phyloP scores from a whole-genome alignment of 2,888 invertebrate species.

The Thymelicus acteon region DNA sequence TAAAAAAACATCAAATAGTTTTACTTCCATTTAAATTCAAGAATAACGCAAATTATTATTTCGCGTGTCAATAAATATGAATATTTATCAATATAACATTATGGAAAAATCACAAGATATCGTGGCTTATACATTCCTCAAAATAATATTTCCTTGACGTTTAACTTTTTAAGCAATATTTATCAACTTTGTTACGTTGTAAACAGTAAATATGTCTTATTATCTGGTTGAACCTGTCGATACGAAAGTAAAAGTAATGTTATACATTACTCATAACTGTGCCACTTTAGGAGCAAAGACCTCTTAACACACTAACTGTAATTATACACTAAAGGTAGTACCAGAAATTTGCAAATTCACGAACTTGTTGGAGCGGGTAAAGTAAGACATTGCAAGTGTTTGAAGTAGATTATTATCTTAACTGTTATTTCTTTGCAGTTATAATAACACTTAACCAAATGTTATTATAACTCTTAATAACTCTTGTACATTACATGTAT shows the following conservation, averaged over 20 bases:
- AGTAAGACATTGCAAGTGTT: neutral
- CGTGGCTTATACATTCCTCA: neutral
- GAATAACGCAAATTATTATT: no score
- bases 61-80: no score
- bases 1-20: no score
- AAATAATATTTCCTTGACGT: neutral
- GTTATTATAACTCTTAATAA: no score
- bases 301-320: conserved; percentile 36
- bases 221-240: conserved; percentile 33
- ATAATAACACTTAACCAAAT: no score
- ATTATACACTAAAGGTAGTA: conserved; percentile 28
- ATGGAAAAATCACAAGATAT: no score
- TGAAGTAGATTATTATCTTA: neutral
- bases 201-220: conserved; percentile 32
- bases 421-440: neutral
- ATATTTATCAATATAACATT: no score
- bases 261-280: conserved; percentile 34
- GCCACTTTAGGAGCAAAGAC: conserved; percentile 36
- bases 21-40: no score
- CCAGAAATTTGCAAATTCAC: conserved; percentile 23
- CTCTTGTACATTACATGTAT: no score
- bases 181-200: conserved; percentile 5
- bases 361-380: conserved; percentile 6
- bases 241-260: conserved; percentile 37
- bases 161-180: conserved; percentile 10